Evolutionary conservation across 2,113 vertebrate genomes (phyloP).

Genomic region (Sceloporus tristichus): DNA sequence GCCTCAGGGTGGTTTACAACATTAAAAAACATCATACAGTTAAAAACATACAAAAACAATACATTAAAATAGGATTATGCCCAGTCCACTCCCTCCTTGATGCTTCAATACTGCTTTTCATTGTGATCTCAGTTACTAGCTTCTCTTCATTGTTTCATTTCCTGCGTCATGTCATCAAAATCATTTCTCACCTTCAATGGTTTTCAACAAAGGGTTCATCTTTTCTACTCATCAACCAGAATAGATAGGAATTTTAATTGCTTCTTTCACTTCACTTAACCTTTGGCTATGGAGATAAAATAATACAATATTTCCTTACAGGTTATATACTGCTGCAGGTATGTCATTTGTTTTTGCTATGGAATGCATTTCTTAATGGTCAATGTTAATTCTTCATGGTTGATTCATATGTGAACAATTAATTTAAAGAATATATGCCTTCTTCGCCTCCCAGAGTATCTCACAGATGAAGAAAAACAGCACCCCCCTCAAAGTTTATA

Average conservation of each 20-base stretch:
- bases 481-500: too few relatives aligned
- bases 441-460: too few relatives aligned
- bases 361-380: too few relatives aligned
- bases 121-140: not conserved
- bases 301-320: not conserved
- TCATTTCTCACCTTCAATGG: slow-evolving; percentile 6
- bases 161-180: not conserved
- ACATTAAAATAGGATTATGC: not conserved
- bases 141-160: not conserved
- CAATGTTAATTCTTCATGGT: too few relatives aligned
- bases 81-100: not conserved
- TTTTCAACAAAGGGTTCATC: not conserved
- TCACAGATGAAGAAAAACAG: too few relatives aligned
- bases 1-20: too few relatives aligned
- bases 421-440: too few relatives aligned
- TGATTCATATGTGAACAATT: too few relatives aligned
- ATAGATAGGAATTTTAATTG: not conserved
- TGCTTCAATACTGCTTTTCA: not conserved
- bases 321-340: not conserved
- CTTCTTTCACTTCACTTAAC: not conserved
- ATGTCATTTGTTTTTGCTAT: too few relatives aligned
- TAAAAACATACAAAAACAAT: too few relatives aligned
- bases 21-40: too few relatives aligned
- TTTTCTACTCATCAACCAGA: slow-evolving; percentile 17
- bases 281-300: not conserved